Evolutionary conservation across 2,113 vertebrate genomes (phyloP).

Genomic region (Sphaerodactylus townsendi): DNA sequence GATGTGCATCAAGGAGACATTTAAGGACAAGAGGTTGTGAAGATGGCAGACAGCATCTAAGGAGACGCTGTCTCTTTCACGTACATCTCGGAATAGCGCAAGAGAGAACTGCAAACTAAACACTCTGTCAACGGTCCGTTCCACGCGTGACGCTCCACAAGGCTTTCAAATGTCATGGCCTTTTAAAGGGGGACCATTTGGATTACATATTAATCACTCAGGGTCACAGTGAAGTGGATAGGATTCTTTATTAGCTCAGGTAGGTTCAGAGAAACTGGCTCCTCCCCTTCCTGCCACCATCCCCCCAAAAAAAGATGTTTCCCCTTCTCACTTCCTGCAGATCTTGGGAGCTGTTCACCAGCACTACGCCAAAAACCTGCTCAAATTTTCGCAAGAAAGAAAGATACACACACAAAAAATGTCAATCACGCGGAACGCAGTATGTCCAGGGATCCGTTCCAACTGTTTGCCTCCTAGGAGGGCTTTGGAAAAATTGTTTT

Average conservation of each 20-base stretch:
- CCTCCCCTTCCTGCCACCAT: no score
- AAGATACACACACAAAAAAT: not conserved
- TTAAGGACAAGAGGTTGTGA: not conserved
- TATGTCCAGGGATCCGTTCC: not conserved
- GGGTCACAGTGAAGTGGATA: no score
- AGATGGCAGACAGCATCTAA: rapidly evolving
- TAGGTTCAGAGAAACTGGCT: no score
- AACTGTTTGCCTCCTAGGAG: not conserved
- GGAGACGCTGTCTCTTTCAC: not conserved
- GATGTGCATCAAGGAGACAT: not conserved
- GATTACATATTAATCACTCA: no score
- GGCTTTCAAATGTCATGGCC: not conserved
- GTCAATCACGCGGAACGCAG: not conserved
- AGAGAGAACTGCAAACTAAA: not conserved
- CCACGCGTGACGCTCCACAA: not conserved
- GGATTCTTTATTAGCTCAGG: no score
- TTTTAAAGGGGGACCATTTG: no score
- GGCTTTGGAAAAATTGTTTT: not conserved
- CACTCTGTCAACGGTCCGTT: not conserved
- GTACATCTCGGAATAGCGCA: not conserved
- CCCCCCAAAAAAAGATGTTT: not conserved
- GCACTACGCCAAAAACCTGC: not conserved
- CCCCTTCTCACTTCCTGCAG: not conserved
- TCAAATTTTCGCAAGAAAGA: not conserved
- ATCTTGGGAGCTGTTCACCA: not conserved